A percentile compares a stretch with the other conserved stretches of the same genome.
These are phyloP conservation scores for Psittacus erithacus DNA, from an alignment of 2,113 vertebrate genomes.

Conservation along the genomic window DNA sequence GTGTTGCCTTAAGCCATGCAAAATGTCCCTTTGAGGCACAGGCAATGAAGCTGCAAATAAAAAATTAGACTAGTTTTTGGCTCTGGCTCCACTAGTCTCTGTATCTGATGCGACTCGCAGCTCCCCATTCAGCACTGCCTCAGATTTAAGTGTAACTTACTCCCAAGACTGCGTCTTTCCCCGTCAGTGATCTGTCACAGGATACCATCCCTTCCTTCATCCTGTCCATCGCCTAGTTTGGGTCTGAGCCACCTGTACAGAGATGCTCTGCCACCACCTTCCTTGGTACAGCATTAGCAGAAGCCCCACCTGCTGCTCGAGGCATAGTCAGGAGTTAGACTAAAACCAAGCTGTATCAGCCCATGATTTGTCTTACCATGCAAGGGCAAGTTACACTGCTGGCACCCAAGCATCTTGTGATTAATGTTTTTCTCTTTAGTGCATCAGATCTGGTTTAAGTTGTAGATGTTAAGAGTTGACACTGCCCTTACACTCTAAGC, in stretches of 20 bases:
- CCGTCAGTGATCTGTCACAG: neutral
- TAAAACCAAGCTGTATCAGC: neutral
- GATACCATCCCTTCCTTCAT: neutral
- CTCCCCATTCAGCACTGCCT: neutral
- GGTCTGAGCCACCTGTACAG: neutral
- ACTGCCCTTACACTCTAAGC: neutral
- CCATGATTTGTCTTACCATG: neutral
- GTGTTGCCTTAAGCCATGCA: neutral
- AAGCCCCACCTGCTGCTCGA: neutral
- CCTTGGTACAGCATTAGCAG: neutral
- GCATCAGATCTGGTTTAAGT: neutral
- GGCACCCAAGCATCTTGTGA: neutral
- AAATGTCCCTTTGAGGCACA: neutral
- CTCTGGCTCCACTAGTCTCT: neutral
- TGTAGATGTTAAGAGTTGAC: neutral
- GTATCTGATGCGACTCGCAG: neutral
- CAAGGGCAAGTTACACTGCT: neutral
- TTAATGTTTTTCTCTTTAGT: neutral
- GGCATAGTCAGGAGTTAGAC: rapidly evolving
- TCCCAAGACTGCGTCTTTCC: neutral
- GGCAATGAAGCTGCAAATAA: neutral
- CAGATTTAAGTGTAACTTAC: neutral
- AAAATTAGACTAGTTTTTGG: neutral
- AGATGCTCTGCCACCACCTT: neutral
- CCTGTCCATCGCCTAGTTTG: neutral